Evolutionary conservation across 64 coral and sea anemone species (phyloP), one percentile per base, ranked within the genome.

Genomic region (Pocillopora verrucosa): DNA sequence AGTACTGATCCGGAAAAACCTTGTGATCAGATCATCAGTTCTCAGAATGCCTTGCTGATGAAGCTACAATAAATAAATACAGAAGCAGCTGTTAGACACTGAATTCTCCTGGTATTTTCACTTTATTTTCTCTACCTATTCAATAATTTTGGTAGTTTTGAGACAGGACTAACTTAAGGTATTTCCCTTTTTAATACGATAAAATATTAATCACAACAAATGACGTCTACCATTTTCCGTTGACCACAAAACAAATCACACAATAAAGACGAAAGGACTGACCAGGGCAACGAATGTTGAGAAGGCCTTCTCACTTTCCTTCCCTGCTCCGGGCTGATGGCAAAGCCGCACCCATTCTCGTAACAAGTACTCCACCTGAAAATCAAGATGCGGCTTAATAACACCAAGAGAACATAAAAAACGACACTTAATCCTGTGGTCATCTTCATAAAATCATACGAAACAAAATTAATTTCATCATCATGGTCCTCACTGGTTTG

Each of bases 1-100:
- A 5, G 97, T 99, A 58, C 97, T 95, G 75, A 99, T 95, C 19
- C 97, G 94, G 86, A 99, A 99, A 75, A 99, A 99, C 63, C 97
- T 88, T 20, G 97, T 99, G n/a, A 99, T 99, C 20, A 99, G 89
- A 72, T 99, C 97, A 86, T 99, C 97, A 86, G 97, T 95, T 89
- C 91, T 73, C 34, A 99, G 75, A 60, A 99, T 99, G n/a, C 97
- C 97, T 59, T 99, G 97, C 24, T 95, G 90, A 65, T 99, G 97
- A 61, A 99, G 84, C 97, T 99, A 61, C 35, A 94, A 94, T 68
- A 73, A 59, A 16, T 64, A 17, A 75, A 25, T 35, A 69, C 82
- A 4, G 6, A 7, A n/a, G 20, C 72, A 65, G 10, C 16, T 60
- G 45, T 6, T 58, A 13, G 58, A 58, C 30, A 30, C 30, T 30